A percentile compares a stretch with the other conserved stretches of the same genome.
Evolutionary conservation across 2,888 invertebrate genomes (phyloP).

Genomic region (Zaprionus obscuricornis): DNA sequence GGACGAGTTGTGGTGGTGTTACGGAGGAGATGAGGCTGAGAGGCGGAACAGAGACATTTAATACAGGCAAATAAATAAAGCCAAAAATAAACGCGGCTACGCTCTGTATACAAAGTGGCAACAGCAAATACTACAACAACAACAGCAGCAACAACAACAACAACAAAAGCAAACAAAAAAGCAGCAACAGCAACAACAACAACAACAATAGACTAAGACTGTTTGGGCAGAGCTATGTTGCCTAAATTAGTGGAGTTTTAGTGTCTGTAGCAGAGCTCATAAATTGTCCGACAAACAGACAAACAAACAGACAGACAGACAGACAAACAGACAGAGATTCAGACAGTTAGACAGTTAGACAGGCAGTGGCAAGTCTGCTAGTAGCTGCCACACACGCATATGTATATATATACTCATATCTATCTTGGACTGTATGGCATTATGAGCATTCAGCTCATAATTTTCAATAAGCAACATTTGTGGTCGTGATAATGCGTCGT

Average conservation of each 20-base stretch:
- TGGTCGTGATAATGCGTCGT: slow-evolving; percentile 60
- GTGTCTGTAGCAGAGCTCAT: slow-evolving; percentile 54
- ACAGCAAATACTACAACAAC: slow-evolving; percentile 26
- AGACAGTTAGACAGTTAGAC: too few relatives aligned
- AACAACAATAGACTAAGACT: not conserved
- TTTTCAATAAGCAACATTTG: slow-evolving; percentile 62
- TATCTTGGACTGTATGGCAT: not conserved
- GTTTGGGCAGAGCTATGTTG: slow-evolving; percentile 11
- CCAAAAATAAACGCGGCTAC: slow-evolving; percentile 52
- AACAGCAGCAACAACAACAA: too few relatives aligned
- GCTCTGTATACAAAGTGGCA: slow-evolving; percentile 51
- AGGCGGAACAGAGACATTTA: slow-evolving; percentile 56
- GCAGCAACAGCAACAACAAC: slow-evolving; percentile 3
- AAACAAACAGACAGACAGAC: not conserved
- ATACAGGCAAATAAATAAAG: slow-evolving; percentile 72
- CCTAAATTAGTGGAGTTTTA: slow-evolving; percentile 71
- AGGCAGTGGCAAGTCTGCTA: not conserved
- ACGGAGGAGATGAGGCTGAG: not conserved
- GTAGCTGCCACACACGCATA: slow-evolving; percentile 8
- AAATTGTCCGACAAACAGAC: slow-evolving; percentile 42
- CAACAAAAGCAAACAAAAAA: not conserved
- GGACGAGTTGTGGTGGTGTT: not conserved
- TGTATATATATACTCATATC: slow-evolving; percentile 26
- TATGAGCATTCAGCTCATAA: slow-evolving; percentile 50
- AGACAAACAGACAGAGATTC: slow-evolving; percentile 1